Percentiles rank a stretch among this genome's conserved stretches.
These are phyloP conservation scores for Cephalopachus bancanus DNA, from an alignment of 2,797 vertebrate genomes.

Conservation along the genomic window DNA sequence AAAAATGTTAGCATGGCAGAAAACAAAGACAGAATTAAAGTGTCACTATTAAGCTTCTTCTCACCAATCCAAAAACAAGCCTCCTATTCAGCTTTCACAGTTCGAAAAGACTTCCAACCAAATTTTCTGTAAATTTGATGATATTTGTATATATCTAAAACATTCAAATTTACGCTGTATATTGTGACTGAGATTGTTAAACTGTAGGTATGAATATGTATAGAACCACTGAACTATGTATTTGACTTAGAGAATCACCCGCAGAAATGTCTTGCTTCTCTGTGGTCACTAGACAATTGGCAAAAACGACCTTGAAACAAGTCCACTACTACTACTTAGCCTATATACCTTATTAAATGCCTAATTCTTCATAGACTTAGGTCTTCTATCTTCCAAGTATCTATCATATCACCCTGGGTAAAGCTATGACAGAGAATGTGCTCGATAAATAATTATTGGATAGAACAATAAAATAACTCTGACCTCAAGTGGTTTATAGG, in stretches of 20 bases:
- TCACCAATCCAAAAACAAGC: neutral
- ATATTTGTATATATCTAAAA: neutral
- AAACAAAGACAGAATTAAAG: conserved; percentile 19
- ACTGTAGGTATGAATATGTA: neutral
- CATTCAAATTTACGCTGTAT: neutral
- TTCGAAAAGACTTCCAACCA: neutral
- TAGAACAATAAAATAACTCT: neutral
- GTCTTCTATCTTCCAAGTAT: neutral
- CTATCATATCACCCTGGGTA: neutral
- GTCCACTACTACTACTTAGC: neutral
- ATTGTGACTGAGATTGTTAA: neutral
- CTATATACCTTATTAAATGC: neutral
- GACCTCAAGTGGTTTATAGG: neutral
- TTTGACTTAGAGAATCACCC: neutral
- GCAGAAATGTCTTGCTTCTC: conserved; percentile 43
- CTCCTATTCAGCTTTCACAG: neutral
- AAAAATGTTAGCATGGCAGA: neutral
- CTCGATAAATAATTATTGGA: conserved; percentile 11
- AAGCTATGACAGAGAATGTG: neutral
- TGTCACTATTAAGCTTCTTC: neutral
- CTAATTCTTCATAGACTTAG: neutral
- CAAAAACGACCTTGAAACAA: neutral
- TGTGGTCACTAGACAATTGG: neutral
- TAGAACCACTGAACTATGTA: neutral
- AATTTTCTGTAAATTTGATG: neutral